These are phyloP conservation scores for Chorisops tibialis DNA, from an alignment of 2,888 invertebrate genomes.

Conservation along the genomic window DNA sequence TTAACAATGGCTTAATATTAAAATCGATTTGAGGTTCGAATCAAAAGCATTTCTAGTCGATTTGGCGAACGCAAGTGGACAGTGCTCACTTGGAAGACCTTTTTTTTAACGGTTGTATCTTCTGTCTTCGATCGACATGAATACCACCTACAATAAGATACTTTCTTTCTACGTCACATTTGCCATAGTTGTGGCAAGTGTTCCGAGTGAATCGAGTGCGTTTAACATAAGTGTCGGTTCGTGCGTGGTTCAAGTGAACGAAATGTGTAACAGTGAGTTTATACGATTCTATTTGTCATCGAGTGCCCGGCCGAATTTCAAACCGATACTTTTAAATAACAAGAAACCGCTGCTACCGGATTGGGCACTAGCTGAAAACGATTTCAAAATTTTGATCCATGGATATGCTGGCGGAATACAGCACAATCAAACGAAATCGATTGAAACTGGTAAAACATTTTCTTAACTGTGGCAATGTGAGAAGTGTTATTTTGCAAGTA, in stretches of 20 bases:
- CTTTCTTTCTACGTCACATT: not conserved
- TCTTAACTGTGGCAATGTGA: no score
- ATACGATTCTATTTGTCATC: constrained; percentile 38
- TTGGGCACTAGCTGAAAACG: constrained; percentile 34
- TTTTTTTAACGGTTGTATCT: constrained; percentile 4
- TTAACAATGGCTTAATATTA: constrained; percentile 1
- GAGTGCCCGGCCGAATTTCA: constrained; percentile 35
- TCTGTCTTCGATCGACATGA: not conserved
- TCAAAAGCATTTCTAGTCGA: constrained; percentile 9
- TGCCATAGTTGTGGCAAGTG: not conserved
- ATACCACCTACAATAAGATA: not conserved
- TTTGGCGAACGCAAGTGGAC: not conserved
- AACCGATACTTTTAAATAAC: constrained; percentile 34
- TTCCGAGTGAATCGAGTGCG: not conserved
- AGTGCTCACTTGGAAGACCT: not conserved
- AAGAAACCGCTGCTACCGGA: constrained; percentile 34
- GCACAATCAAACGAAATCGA: constrained; percentile 42
- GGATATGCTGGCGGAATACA: constrained; percentile 52
- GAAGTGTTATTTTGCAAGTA: no score
- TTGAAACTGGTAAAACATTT: constrained; percentile 34
- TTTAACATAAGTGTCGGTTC: constrained; percentile 37
- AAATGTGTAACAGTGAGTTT: constrained; percentile 38
- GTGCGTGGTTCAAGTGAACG: constrained; percentile 38
- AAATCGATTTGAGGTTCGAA: constrained; percentile 3
- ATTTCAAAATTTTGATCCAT: constrained; percentile 44